Evolutionary conservation across 2,113 vertebrate species (phyloP).

Genomic region (Hippocampus guttulatus): DNA sequence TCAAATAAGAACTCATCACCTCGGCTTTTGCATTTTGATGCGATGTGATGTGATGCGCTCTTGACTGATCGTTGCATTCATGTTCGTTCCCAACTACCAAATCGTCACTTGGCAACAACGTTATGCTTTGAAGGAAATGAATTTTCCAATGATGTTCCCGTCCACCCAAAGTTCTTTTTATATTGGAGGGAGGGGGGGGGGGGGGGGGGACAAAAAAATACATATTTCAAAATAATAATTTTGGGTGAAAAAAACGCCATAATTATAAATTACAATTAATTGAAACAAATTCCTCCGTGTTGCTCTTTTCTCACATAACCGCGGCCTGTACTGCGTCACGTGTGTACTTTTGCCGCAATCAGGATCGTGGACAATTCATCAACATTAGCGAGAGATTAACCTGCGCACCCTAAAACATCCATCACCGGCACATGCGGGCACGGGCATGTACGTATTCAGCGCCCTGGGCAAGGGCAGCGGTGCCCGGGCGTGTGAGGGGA

Average conservation of each 20-base stretch:
- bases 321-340: constrained; percentile 17
- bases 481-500: not conserved
- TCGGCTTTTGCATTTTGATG: constrained; percentile 18
- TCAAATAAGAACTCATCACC: constrained; percentile 23
- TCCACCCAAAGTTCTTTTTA: not conserved
- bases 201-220: no score
- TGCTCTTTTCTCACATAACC: constrained; percentile 20
- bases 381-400: constrained; percentile 69
- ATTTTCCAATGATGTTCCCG: not conserved
- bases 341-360: constrained; percentile 44
- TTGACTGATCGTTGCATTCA: not conserved
- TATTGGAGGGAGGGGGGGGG: no score
- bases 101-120: no score
- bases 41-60: not conserved
- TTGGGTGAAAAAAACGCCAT: no score
- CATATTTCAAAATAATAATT: no score
- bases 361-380: constrained; percentile 58
- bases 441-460: not conserved
- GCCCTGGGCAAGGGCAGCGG: constrained; percentile 50
- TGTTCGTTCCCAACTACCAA: not conserved
- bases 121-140: not conserved
- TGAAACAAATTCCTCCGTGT: constrained; percentile 29
- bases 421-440: constrained; percentile 38
- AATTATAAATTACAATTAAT: no score
- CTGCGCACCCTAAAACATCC: constrained; percentile 60